phyloP scores from a whole-genome alignment of 2,888 invertebrate genomes.

The Coecobrya sp. region DNA sequence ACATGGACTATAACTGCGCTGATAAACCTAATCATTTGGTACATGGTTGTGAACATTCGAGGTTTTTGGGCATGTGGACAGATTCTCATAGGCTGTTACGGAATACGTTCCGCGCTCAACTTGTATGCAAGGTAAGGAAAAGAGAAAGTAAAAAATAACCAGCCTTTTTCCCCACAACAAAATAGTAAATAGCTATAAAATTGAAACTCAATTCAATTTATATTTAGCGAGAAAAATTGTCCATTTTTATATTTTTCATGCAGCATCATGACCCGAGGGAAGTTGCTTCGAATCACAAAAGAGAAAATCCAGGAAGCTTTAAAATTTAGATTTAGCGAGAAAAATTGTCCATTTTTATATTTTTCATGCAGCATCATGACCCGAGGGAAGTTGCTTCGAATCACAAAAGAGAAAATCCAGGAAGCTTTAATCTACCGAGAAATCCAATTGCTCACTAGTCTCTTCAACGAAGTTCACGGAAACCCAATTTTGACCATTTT shows the following conservation, averaged over 20 bases:
- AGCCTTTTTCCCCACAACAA: neutral
- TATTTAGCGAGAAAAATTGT: constrained; percentile 47
- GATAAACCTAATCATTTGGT: constrained; percentile 72
- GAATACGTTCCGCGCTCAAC: constrained; percentile 68
- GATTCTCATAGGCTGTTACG: constrained; percentile 70
- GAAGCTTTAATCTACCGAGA: constrained; percentile 74
- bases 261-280: constrained; percentile 75
- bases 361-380: constrained; percentile 66
- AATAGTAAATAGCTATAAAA: constrained; percentile 3
- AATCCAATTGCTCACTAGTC: constrained; percentile 74
- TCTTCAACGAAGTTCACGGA: constrained; percentile 77
- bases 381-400: constrained; percentile 66
- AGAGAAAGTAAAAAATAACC: neutral
- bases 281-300: constrained; percentile 68
- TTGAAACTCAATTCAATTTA: constrained; percentile 49
- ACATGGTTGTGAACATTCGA: constrained; percentile 65
- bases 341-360: constrained; percentile 30
- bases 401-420: constrained; percentile 72
- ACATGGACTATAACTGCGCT: constrained; percentile 62
- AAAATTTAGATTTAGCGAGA: constrained; percentile 44
- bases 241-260: constrained; percentile 4
- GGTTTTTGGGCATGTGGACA: constrained; percentile 73
- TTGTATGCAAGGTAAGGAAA: constrained; percentile 68
- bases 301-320: constrained; percentile 70
- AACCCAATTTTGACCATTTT: constrained; percentile 70